These are phyloP conservation scores for Lophius piscatorius DNA, from an alignment of 2,113 vertebrate genomes.

Conservation along the genomic window DNA sequence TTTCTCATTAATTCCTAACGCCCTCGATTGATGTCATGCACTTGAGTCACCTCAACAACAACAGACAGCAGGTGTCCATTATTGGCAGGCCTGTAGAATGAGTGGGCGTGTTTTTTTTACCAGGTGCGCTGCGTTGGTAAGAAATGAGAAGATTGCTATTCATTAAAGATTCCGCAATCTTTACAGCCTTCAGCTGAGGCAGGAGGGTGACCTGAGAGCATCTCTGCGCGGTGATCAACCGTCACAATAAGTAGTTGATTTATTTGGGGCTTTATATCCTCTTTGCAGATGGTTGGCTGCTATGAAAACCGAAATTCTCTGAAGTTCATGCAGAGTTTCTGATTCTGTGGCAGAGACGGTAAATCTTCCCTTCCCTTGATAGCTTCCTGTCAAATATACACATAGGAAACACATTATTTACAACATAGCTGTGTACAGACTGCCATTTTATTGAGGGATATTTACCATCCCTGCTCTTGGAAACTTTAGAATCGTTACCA, in stretches of 20 bases:
- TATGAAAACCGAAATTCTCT: constrained; percentile 49
- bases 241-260: constrained; percentile 53
- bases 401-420: constrained; percentile 40
- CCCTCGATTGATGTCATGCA: constrained; percentile 67
- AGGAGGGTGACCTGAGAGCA: constrained; percentile 49
- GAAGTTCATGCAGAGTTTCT: constrained; percentile 41
- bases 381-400: constrained; percentile 29
- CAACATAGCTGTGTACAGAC: constrained; percentile 26
- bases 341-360: constrained; percentile 30
- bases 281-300: constrained; percentile 35
- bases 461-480: constrained; percentile 30
- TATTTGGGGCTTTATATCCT: constrained; percentile 57
- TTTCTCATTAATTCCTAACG: constrained; percentile 68
- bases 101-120: constrained; percentile 57
- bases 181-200: constrained; percentile 48
- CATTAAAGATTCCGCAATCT: constrained; percentile 78
- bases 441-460: constrained; percentile 16
- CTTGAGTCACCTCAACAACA: constrained; percentile 70
- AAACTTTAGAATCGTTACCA: constrained; percentile 22
- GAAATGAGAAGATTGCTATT: constrained; percentile 72
- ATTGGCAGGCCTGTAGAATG: constrained; percentile 62
- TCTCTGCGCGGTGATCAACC: constrained; percentile 53
- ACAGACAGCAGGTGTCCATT: constrained; percentile 73
- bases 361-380: constrained; percentile 51
- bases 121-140: constrained; percentile 78